Conservation (phyloP, 2,113 vertebrate species). For the Nycticryphes semicollaris region DNA sequence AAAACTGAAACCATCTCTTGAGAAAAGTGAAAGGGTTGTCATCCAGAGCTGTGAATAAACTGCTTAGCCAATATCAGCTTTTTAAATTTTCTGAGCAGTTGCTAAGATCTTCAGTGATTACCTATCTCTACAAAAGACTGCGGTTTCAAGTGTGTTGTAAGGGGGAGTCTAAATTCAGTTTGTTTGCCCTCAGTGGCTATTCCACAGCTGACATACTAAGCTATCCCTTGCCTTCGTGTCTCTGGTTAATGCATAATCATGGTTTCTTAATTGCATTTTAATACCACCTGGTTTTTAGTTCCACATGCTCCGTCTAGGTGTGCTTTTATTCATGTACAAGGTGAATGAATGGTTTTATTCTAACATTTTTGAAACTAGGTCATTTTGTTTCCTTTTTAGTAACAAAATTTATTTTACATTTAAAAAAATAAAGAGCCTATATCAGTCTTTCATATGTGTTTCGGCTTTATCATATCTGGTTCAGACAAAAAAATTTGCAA, state of each 20-base stretch:
- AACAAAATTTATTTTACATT: not conserved
- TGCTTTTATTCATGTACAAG: not conserved
- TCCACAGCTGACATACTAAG: not conserved
- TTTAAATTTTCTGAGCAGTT: slow-evolving; percentile 38
- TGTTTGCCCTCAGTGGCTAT: not conserved
- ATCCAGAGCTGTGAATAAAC: not conserved
- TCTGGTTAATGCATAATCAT: not conserved
- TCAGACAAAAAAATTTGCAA: not conserved
- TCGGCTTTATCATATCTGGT: not conserved
- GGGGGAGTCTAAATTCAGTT: not conserved
- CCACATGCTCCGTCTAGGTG: not conserved
- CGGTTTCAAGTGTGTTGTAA: not conserved
- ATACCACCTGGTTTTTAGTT: not conserved
- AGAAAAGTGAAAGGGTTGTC: slow-evolving; percentile 19
- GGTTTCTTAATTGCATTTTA: slow-evolving; percentile 16
- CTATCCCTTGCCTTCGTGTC: not conserved
- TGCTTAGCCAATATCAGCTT: not conserved
- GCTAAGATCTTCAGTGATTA: slow-evolving; percentile 47
- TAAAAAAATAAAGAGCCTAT: not conserved
- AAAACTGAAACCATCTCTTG: slow-evolving; percentile 16
- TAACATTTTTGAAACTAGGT: not conserved
- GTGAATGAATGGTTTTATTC: not conserved
- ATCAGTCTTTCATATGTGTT: not conserved
- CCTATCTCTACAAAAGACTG: not conserved
- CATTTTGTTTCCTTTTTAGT: not conserved